These are phyloP conservation scores for Bugula neritina DNA, from an alignment of 2,888 invertebrate species.

Conservation along the genomic window DNA sequence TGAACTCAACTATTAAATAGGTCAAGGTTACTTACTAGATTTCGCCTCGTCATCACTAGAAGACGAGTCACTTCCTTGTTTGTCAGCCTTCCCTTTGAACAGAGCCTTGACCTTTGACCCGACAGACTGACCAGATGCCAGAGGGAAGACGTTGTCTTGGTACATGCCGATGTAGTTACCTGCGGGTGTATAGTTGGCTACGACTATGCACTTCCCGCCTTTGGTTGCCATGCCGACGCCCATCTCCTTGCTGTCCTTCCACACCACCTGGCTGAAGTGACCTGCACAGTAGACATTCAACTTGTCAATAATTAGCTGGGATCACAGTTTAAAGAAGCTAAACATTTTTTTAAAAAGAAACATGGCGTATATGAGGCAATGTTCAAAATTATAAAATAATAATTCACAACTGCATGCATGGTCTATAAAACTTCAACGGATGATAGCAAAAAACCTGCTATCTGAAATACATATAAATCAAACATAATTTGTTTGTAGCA, in stretches of 20 bases:
- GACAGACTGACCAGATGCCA: not conserved
- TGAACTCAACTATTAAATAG: no score
- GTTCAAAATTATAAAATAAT: no score
- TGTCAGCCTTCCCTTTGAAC: not conserved
- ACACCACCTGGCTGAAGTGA: conserved; percentile 81
- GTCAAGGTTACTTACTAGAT: not conserved
- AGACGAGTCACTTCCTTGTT: not conserved
- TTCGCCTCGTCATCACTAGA: not conserved
- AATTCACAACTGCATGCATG: no score
- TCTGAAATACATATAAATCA: no score
- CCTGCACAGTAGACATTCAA: no score
- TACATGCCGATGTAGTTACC: conserved; percentile 68
- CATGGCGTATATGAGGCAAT: no score
- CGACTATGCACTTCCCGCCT: conserved; percentile 70
- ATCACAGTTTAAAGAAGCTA: no score
- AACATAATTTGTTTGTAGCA: no score
- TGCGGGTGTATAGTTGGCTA: conserved; percentile 82
- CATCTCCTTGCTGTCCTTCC: conserved; percentile 68
- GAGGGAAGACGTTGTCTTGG: conserved; percentile 26
- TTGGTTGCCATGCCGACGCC: conserved; percentile 72
- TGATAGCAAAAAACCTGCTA: no score
- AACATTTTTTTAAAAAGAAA: no score
- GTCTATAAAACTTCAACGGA: no score
- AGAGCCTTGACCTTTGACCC: conserved; percentile 3
- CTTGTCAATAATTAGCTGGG: not conserved